Evolutionary conservation across 2,888 invertebrate genomes (phyloP), one percentile per base, ranked within the genome.

Genomic region (Leucophora obtusa): DNA sequence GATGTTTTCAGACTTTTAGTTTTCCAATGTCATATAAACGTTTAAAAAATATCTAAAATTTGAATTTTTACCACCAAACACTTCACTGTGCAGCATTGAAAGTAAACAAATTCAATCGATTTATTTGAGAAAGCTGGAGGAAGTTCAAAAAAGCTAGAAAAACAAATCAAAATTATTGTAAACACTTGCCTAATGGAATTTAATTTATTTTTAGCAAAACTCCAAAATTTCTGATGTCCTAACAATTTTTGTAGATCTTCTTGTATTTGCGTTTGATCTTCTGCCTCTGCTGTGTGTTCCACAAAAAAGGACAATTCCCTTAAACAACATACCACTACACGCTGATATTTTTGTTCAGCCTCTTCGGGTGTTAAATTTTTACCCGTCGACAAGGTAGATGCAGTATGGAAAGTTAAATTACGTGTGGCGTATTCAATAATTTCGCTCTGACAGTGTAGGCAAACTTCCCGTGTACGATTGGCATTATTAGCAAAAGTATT

Each of bases 401-500:
- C 90, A 9, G 92, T 92, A 82, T 93, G 92, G 54, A 92, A 91
- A 18, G 93, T 92, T 33, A 96, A 89, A 87, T 94, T 96, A 69
- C 95, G 95, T 65, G 92, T 90, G n/a, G 96, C 92, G 83, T 94
- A 94, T 28, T 92, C 91, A 33, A 96, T 85, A 74, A 97, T 94
- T 90, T 97, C 97, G 53, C 92, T 91, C 87, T 96, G 95, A 88
- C 97, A 97, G 91, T 95, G 96, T 6, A 93, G 89, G 63, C 97
- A 92, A 10, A 95, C 97, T 86, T 96, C 96, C 2, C 93, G 92
- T 63, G 95, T 91, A 90, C 97, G 97, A 60, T 92, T 92, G 8
- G 93, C 91, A 69, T 92, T 92, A 9, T 93, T 91, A 0, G 96
- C 94, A 89, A 98, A 98, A 0, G 96, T 95, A 77, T 92, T 93